These are phyloP conservation scores for Arbacia lixula DNA, from an alignment of 53 echinoderm and acorn worm genomes.

Conservation along the genomic window DNA sequence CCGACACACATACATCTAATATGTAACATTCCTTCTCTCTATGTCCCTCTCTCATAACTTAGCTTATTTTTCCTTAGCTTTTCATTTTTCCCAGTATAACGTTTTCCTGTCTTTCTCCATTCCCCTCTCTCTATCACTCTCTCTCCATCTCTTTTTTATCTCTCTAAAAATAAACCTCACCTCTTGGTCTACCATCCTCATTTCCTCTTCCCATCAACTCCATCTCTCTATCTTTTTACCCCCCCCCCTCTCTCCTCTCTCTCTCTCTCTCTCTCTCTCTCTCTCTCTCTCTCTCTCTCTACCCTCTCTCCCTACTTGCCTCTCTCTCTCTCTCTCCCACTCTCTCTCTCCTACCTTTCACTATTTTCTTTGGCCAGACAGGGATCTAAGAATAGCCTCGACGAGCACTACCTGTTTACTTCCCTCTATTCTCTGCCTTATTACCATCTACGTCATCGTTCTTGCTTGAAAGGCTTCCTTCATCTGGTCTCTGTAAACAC, in stretches of 20 bases:
- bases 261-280: neutral
- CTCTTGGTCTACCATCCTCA: neutral
- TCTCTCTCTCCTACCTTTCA: constrained; percentile 10
- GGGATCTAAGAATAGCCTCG: constrained; percentile 50
- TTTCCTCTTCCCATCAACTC: neutral
- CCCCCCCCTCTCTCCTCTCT: neutral
- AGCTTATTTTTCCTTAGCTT: too few relatives aligned
- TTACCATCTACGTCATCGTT: constrained; percentile 59
- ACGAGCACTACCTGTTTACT: constrained; percentile 24
- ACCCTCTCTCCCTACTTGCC: neutral
- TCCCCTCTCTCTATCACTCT: neutral
- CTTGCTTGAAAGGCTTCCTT: constrained; percentile 22
- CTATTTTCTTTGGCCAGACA: neutral
- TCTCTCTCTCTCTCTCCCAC: constrained; percentile 5
- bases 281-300: too few relatives aligned
- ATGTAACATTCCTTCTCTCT: too few relatives aligned
- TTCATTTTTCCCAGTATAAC: neutral
- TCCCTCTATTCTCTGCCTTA: constrained; percentile 36
- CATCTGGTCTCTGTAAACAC: constrained; percentile 62
- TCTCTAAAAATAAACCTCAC: neutral
- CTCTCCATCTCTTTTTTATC: neutral
- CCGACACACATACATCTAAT: too few relatives aligned
- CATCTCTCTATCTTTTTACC: neutral
- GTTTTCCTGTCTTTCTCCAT: neutral
- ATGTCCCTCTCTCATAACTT: too few relatives aligned